These are phyloP conservation scores for Stenodera caucasica DNA, from an alignment of 2,888 invertebrate genomes.

Conservation along the genomic window DNA sequence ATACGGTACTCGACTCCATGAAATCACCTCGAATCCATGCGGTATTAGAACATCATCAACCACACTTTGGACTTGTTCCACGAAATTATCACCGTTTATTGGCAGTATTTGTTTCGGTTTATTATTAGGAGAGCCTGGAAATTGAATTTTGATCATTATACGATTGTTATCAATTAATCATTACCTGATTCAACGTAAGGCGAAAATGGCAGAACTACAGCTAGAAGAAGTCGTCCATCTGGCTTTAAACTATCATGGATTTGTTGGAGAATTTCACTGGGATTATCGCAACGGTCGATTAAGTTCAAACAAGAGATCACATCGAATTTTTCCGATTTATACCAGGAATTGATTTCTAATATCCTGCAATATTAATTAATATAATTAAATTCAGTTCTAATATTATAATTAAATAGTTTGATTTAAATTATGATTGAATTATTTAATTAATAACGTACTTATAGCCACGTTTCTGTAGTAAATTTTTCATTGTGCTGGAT, in stretches of 20 bases:
- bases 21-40: conserved; percentile 72
- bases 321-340: conserved; percentile 64
- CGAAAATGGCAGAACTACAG: conserved; percentile 89
- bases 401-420: too few species aligned
- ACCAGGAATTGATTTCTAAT: conserved; percentile 71
- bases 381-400: too few species aligned
- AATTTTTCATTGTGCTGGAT: conserved; percentile 83
- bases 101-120: conserved; percentile 71
- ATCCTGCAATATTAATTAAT: conserved; percentile 60
- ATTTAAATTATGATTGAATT: not conserved
- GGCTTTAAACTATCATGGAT: conserved; percentile 73
- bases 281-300: conserved; percentile 88
- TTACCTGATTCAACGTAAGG: conserved; percentile 89
- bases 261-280: conserved; percentile 74
- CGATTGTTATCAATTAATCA: conserved; percentile 7
- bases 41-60: conserved; percentile 64
- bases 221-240: conserved; percentile 78
- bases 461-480: conserved; percentile 75
- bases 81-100: conserved; percentile 69
- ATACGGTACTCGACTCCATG: conserved; percentile 92
- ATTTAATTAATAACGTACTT: conserved; percentile 60
- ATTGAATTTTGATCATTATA: conserved; percentile 13
- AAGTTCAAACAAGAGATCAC: conserved; percentile 90
- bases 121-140: conserved; percentile 67
- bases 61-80: conserved; percentile 79